phyloP scores from a whole-genome alignment of 2,113 vertebrate species.

The Panurus biarmicus region DNA sequence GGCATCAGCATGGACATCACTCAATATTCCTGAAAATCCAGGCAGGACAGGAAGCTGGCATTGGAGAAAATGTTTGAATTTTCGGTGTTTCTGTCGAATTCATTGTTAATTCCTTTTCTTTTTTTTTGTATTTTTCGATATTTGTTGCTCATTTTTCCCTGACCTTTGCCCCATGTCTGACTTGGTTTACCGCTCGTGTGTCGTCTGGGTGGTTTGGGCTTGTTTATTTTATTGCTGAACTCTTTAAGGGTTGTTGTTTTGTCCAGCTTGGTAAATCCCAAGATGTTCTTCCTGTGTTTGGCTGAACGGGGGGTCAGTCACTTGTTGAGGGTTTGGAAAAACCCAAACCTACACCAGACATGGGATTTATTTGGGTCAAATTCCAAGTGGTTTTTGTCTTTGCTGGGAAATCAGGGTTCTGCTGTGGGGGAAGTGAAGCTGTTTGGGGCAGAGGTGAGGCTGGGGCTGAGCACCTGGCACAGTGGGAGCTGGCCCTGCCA shows the following conservation, averaged over 20 bases:
- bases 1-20: background rate
- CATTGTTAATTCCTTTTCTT: background rate
- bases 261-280: background rate
- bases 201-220: background rate
- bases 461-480: rapidly evolving
- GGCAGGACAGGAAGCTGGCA: background rate
- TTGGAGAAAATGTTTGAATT: background rate
- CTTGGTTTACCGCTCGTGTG: background rate
- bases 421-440: background rate
- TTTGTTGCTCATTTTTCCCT: background rate
- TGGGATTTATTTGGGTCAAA: background rate
- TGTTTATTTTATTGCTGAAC: background rate
- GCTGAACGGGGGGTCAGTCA: background rate
- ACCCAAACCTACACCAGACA: background rate
- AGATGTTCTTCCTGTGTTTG: background rate
- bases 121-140: background rate
- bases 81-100: rapidly evolving
- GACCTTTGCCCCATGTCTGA: background rate
- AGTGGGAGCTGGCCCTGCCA: background rate
- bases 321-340: background rate
- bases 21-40: background rate
- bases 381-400: background rate
- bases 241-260: background rate
- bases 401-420: background rate
- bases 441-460: background rate